Conservation (phyloP, 2,113 vertebrate species). For the Calyptommatus sinebrachiatus region DNA sequence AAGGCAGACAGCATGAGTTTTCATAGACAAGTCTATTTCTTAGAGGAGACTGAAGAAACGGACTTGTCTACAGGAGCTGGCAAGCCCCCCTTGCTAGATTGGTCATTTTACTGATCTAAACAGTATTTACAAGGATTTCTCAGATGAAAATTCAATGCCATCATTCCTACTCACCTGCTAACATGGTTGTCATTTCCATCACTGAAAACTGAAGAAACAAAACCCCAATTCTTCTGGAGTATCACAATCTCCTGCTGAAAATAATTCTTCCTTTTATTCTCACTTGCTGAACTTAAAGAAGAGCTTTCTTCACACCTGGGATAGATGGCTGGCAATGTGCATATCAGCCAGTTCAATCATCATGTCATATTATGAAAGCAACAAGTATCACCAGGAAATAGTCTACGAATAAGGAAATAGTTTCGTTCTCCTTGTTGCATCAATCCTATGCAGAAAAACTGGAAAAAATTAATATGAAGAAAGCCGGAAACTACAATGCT, state of each 20-base stretch:
- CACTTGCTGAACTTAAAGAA: neutral
- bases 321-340: neutral
- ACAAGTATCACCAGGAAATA: neutral
- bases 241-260: neutral
- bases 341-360: neutral
- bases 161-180: neutral
- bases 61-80: no score
- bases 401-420: neutral
- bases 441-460: neutral
- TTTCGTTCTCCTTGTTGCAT: neutral
- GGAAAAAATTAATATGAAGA: neutral
- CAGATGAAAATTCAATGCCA: neutral
- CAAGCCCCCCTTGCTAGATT: no score
- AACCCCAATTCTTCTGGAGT: neutral
- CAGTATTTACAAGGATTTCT: neutral
- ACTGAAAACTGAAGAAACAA: neutral
- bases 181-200: neutral
- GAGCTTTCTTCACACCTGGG: neutral
- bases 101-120: no score
- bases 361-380: neutral
- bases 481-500: no score
- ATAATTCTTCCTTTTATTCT: neutral
- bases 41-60: no score
- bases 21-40: no score
- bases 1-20: no score